phyloP scores from a whole-genome alignment of 1,140 invertebrate genomes.

The Trichonephila inaurata region DNA sequence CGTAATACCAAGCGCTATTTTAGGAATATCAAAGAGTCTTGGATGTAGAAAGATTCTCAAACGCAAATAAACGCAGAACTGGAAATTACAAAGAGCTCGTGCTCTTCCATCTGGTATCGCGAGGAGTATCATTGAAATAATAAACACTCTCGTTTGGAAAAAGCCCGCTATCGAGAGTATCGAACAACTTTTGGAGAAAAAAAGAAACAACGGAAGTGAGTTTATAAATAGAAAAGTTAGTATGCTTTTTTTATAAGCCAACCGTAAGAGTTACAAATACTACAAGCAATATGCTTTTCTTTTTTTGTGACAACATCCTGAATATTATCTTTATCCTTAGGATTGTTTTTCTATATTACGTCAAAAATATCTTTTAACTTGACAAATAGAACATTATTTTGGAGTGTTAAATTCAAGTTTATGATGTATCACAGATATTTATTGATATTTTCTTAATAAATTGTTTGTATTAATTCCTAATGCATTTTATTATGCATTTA shows the following conservation, averaged over 20 bases:
- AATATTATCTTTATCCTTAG: not conserved
- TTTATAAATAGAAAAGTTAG: not conserved
- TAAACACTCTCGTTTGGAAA: conserved; percentile 11
- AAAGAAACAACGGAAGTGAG: not conserved
- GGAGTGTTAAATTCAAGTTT: too few relatives aligned
- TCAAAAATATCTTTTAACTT: not conserved
- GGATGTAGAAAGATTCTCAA: not conserved
- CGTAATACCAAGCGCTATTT: not conserved
- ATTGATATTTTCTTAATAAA: too few relatives aligned
- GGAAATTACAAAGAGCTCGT: not conserved
- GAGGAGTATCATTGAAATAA: not conserved
- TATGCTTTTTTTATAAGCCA: not conserved
- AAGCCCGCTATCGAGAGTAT: conserved; percentile 22
- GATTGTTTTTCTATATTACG: not conserved
- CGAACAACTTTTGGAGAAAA: not conserved
- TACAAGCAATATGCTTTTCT: not conserved
- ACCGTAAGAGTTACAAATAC: not conserved
- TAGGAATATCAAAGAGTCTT: not conserved
- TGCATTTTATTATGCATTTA: too few relatives aligned
- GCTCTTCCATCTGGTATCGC: not conserved
- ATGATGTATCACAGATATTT: too few relatives aligned
- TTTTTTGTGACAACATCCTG: not conserved
- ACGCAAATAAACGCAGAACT: not conserved
- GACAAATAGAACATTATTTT: too few relatives aligned
- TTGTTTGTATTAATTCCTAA: too few relatives aligned